Percentiles rank a stretch among this genome's conserved stretches.
Evolutionary conservation across 2,797 vertebrate genomes (phyloP).

Genomic region (Acridotheres tristis): DNA sequence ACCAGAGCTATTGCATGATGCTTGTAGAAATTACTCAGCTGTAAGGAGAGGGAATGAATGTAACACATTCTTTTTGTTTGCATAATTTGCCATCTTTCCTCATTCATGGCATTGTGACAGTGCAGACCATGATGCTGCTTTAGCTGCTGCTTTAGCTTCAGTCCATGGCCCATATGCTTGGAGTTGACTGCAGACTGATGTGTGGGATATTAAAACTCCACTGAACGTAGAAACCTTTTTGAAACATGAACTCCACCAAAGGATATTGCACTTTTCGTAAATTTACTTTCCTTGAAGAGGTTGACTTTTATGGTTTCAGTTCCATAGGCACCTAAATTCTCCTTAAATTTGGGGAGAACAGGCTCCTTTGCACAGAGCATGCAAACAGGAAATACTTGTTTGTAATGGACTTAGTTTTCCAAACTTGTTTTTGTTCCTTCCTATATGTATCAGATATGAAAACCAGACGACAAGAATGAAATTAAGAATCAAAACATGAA

Average conservation of each 20-base stretch:
- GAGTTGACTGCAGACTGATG: background rate
- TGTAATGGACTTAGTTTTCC: background rate
- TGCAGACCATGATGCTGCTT: background rate
- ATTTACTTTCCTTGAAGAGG: background rate
- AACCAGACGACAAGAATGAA: background rate
- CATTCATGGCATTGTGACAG: rapidly evolving
- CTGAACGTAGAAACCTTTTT: background rate
- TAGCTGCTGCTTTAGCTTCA: background rate
- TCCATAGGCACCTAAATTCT: background rate
- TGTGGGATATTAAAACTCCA: background rate
- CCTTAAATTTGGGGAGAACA: background rate
- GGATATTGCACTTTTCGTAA: background rate
- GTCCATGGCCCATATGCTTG: background rate
- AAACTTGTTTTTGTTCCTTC: background rate
- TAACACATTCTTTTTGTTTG: background rate
- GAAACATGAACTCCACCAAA: background rate
- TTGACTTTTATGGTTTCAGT: background rate
- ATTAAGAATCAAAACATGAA: background rate
- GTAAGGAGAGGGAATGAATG: background rate
- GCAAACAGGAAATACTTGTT: background rate
- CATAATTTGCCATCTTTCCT: background rate
- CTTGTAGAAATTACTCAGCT: background rate
- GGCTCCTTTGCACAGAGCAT: background rate
- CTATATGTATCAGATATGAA: background rate
- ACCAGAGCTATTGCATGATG: background rate